A percentile compares a stretch with the other conserved stretches of the same genome.
These are phyloP conservation scores for Merops nubicus DNA, from an alignment of 2,113 vertebrate species.

Conservation along the genomic window DNA sequence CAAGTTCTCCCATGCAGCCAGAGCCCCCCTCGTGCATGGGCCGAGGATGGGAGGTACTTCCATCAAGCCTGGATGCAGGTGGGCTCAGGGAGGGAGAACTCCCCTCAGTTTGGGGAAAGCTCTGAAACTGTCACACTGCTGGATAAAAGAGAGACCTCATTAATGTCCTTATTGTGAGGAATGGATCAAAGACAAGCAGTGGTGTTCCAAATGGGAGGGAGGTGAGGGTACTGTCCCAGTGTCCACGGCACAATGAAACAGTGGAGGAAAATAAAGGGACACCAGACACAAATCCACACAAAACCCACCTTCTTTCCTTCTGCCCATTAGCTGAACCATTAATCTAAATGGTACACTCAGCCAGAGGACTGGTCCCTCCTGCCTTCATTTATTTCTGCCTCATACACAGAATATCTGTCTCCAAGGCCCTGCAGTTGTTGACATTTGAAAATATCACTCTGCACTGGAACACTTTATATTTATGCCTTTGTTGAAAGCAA, in stretches of 20 bases:
- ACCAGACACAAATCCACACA: not conserved
- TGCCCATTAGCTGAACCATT: not conserved
- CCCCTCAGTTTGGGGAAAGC: rapidly evolving
- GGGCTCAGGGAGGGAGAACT: not conserved
- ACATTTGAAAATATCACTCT: conserved; percentile 46
- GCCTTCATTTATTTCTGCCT: not conserved
- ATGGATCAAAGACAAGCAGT: not conserved
- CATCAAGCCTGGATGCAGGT: rapidly evolving
- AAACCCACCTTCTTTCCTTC: not conserved
- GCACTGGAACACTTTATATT: conserved; percentile 31
- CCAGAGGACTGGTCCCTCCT: not conserved
- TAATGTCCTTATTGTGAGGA: not conserved
- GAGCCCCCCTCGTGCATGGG: rapidly evolving
- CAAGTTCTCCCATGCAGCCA: not conserved
- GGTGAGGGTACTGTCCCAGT: not conserved
- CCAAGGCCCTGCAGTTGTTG: not conserved
- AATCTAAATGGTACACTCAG: not conserved
- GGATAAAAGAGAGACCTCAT: not conserved
- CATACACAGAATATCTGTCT: not conserved
- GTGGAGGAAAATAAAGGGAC: not conserved
- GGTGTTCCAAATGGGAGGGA: rapidly evolving
- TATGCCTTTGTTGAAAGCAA: conserved; percentile 43
- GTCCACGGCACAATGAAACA: not conserved
- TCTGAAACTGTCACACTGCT: not conserved
- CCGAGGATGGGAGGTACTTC: not conserved